Evolutionary conservation across 2,113 vertebrate genomes (phyloP).

Genomic region (Antechinus flavipes): DNA sequence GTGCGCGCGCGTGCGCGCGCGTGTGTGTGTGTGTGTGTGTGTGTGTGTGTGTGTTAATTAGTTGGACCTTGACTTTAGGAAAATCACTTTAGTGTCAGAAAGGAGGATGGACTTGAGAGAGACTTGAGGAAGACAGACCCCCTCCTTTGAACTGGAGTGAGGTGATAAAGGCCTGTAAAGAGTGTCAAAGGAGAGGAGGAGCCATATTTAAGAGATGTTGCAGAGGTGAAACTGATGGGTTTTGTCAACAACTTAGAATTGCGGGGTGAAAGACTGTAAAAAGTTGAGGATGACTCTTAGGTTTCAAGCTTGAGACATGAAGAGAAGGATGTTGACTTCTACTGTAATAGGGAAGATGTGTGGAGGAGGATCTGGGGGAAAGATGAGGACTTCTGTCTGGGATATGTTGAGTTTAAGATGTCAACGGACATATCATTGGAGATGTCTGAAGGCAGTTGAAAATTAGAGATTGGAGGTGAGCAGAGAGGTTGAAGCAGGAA

Average conservation of each 20-base stretch:
- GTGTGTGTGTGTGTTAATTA: neutral
- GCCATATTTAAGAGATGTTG: fast-evolving
- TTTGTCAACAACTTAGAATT: neutral
- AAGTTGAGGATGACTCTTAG: neutral
- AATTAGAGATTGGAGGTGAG: neutral
- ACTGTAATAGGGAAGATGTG: neutral
- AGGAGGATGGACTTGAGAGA: neutral
- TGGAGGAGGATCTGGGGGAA: neutral
- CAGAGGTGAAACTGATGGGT: fast-evolving
- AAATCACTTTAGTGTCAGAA: neutral
- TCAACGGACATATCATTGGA: neutral
- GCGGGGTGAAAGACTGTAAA: neutral
- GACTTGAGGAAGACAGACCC: neutral
- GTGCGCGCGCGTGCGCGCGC: no score
- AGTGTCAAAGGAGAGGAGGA: no score
- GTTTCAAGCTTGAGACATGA: neutral
- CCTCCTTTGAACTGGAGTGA: fast-evolving
- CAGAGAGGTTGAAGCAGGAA: neutral
- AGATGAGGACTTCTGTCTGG: neutral
- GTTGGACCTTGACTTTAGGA: fast-evolving
- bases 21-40: neutral
- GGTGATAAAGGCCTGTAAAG: fast-evolving
- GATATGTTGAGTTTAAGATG: neutral
- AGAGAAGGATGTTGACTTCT: neutral
- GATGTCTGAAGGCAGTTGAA: neutral